phyloP scores from a whole-genome alignment of 2,113 vertebrate species.

The Hypanus sabinus region DNA sequence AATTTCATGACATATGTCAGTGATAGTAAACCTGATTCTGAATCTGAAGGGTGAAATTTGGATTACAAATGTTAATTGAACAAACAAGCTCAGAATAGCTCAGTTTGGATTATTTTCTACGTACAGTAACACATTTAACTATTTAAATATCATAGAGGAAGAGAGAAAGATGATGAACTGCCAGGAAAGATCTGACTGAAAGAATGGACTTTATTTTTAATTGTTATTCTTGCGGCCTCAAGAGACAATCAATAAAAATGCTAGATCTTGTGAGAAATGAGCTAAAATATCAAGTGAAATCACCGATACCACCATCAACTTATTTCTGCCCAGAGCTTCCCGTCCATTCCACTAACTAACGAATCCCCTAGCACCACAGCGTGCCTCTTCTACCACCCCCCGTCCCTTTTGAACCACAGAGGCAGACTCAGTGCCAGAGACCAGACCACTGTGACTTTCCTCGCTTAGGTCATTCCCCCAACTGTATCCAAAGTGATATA shows the following conservation, averaged over 20 bases:
- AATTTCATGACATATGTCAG: too few species aligned
- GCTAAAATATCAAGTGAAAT: neutral
- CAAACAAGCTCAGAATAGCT: neutral
- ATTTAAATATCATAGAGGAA: neutral
- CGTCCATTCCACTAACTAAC: too few species aligned
- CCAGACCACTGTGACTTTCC: too few species aligned
- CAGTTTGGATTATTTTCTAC: neutral
- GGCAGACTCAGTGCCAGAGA: too few species aligned
- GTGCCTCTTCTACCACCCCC: too few species aligned
- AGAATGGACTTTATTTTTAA: neutral
- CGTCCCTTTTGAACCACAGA: too few species aligned
- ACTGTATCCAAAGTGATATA: too few species aligned
- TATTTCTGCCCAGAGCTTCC: neutral
- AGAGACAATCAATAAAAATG: neutral
- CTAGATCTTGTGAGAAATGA: neutral
- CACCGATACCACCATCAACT: neutral
- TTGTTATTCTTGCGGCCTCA: neutral
- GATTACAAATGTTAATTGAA: neutral
- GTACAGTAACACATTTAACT: neutral
- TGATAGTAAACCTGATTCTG: neutral
- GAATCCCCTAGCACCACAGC: too few species aligned
- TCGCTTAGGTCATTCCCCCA: too few species aligned
- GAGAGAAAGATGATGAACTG: neutral
- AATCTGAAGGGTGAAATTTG: neutral
- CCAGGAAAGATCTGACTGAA: neutral